These are phyloP conservation scores for Melanchra persicariae DNA, from an alignment of 2,888 invertebrate species.

Conservation along the genomic window DNA sequence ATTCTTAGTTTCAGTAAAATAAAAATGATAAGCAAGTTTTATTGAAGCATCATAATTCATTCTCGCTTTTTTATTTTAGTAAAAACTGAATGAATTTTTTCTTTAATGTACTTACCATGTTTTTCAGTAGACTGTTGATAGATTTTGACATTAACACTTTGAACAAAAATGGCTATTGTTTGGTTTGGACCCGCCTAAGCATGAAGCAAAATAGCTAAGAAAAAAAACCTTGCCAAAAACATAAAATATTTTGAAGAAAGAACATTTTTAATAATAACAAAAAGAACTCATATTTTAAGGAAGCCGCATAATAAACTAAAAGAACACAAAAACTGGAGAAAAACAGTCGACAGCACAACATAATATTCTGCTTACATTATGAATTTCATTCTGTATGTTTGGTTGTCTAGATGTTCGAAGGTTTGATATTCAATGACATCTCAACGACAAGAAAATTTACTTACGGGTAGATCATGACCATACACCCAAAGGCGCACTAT, in stretches of 20 bases:
- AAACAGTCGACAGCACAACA: slow-evolving; percentile 10
- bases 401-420: not conserved
- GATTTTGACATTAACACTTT: not conserved
- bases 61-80: not conserved
- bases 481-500: too few species aligned
- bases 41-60: not conserved
- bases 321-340: slow-evolving; percentile 23
- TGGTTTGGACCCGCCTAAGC: too few species aligned
- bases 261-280: slow-evolving; percentile 1
- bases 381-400: not conserved
- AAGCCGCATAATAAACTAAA: slow-evolving; percentile 31
- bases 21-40: not conserved
- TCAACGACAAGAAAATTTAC: too few species aligned
- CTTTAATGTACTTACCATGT: not conserved
- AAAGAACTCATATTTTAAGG: not conserved
- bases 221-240: not conserved
- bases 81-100: not conserved
- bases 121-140: not conserved
- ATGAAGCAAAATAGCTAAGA: not conserved
- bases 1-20: not conserved
- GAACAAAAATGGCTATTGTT: not conserved
- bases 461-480: too few species aligned
- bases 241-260: not conserved
- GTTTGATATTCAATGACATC: not conserved
- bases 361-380: not conserved